Evolutionary conservation across 2,113 vertebrate species (phyloP), one percentile per base, ranked within the genome.

Genomic region (Toxotes chatareus): DNA sequence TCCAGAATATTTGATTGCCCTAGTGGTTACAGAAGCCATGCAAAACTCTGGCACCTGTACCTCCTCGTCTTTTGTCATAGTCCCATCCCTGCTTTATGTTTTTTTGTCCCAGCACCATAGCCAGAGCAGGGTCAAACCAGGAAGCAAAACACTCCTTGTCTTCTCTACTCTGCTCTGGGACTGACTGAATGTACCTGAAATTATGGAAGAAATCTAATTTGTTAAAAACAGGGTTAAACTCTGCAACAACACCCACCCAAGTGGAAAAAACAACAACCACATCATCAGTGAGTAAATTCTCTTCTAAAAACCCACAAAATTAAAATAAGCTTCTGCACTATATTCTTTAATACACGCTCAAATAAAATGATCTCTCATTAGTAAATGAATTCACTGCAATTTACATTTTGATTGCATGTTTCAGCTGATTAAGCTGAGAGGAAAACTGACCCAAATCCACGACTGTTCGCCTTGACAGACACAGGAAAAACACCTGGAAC

Each of bases 151-250:
- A 5, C 56, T 53, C 5, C 19, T 56, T 53, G 36, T 16, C 67
- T n/a, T 16, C 59, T 72, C 16, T 69, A 3, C 23, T 73, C 63
- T 76, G 42, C 63, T 68, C 60, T 57, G 79, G 57, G 53, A 76
- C 47, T 55, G 32, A 85, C 49, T 90, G 67, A 88, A 90, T 84
- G 87, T 86, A 88, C 85, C 87, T 89, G 82, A 84, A 91, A 73
- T 64, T 10, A 81, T 74, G 79, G 81, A 76, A 85, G 68, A 60
- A 89, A 84, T 79, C 32, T 38, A 67, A 67, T 47, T 55, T 31
- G 51, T 46, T 40, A 53, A 47, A 61, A n/a, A 61, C 47, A 83
- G 55, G 66, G 40, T 59, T 64, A 55, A 79, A 73, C 53, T 65
- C 51, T 76, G 16, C 62, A 69, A 64, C 40, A 38, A 57, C 73